phyloP scores from a whole-genome alignment of 2,797 vertebrate species.

The Bryconaethiops microstoma region DNA sequence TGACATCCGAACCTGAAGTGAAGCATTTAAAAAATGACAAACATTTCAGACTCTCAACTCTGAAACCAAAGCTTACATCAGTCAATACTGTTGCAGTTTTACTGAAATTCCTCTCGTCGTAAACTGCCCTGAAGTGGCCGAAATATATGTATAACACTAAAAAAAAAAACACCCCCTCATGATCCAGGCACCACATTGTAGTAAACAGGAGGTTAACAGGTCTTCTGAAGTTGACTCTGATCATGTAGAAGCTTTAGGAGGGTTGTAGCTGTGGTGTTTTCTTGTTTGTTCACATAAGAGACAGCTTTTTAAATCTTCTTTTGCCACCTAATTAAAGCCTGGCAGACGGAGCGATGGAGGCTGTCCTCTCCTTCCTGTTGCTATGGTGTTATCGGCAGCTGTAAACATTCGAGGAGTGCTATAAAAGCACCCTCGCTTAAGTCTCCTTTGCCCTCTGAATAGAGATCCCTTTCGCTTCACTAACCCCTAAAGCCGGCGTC shows the following conservation, averaged over 20 bases:
- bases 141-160: background rate
- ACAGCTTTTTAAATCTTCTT: slow-evolving; percentile 25
- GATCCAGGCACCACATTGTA: too few relatives aligned
- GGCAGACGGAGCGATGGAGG: slow-evolving; percentile 58
- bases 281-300: slow-evolving; percentile 9
- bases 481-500: slow-evolving; percentile 55
- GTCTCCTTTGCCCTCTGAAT: slow-evolving; percentile 56
- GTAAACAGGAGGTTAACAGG: background rate
- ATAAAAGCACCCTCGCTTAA: slow-evolving; percentile 76
- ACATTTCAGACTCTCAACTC: too few relatives aligned
- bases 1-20: too few relatives aligned
- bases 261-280: background rate
- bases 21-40: too few relatives aligned
- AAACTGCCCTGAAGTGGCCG: background rate
- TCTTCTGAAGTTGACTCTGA: background rate
- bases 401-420: slow-evolving; percentile 82
- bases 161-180: background rate
- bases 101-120: too few relatives aligned
- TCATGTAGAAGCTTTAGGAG: background rate
- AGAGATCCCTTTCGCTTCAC: slow-evolving; percentile 52
- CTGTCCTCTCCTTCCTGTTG: slow-evolving; percentile 68
- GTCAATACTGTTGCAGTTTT: too few relatives aligned
- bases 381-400: slow-evolving; percentile 79
- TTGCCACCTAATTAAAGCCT: slow-evolving; percentile 53
- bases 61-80: too few relatives aligned